A percentile compares a stretch with the other conserved stretches of the same genome.
These are phyloP conservation scores for Miichthys miiuy DNA, from an alignment of 2,797 vertebrate genomes.

Conservation along the genomic window DNA sequence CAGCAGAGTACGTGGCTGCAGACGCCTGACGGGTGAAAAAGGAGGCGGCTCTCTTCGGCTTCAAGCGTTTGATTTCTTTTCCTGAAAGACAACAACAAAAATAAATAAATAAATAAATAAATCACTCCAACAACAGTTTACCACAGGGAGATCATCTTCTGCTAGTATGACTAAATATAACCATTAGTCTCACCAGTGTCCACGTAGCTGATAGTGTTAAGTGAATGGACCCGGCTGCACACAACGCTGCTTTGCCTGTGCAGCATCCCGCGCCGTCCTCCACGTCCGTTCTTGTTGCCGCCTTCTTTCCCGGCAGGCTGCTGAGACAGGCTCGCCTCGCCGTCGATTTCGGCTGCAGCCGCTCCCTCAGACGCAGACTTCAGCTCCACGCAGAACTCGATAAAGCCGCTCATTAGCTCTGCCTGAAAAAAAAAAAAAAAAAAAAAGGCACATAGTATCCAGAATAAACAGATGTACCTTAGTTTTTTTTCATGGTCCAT, in stretches of 20 bases:
- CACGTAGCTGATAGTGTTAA: constrained; percentile 94
- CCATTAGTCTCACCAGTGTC: constrained; percentile 86
- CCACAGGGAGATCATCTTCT: not conserved
- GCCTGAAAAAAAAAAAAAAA: constrained; percentile 80
- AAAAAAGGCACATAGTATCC: not conserved
- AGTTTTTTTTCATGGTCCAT: constrained; percentile 19
- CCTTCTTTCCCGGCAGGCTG: constrained; percentile 45
- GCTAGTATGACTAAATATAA: not conserved
- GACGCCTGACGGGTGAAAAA: constrained; percentile 90
- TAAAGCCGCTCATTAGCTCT: constrained; percentile 94
- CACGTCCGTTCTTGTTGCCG: constrained; percentile 63
- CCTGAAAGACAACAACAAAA: constrained; percentile 80
- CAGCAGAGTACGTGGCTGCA: constrained; percentile 84
- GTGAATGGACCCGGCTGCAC: constrained; percentile 90
- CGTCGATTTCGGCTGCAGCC: constrained; percentile 61
- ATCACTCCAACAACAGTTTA: not conserved
- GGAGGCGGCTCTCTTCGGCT: constrained; percentile 90
- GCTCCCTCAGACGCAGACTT: constrained; percentile 74
- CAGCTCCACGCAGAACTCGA: constrained; percentile 95
- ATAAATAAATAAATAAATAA: not conserved
- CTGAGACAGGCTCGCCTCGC: constrained; percentile 44
- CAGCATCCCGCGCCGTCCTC: constrained; percentile 84
- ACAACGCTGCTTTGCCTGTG: constrained; percentile 90
- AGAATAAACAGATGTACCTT: constrained; percentile 8
- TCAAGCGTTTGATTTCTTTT: constrained; percentile 92